Evolutionary conservation across 2,113 vertebrate genomes (phyloP).

Genomic region (Mesitornis unicolor): DNA sequence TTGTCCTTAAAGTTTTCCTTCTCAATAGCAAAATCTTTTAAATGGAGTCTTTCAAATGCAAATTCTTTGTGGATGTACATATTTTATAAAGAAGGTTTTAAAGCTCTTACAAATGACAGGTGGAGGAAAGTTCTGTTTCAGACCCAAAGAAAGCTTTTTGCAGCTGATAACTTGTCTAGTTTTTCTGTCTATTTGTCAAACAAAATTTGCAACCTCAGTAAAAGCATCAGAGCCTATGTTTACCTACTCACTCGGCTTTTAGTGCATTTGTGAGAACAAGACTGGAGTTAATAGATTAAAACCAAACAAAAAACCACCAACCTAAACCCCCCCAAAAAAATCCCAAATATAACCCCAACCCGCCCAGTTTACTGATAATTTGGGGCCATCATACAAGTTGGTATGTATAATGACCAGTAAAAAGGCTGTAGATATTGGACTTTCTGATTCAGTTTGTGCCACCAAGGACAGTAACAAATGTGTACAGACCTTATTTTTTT

Average conservation of each 20-base stretch:
- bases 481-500: background rate
- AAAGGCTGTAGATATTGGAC: background rate
- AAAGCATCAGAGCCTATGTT: background rate
- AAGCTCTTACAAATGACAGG: background rate
- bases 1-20: background rate
- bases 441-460: conserved; percentile 16
- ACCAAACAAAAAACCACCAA: background rate
- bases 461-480: background rate
- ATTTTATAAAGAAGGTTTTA: background rate
- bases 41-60: background rate
- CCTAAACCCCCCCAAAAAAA: background rate
- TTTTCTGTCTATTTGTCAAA: background rate
- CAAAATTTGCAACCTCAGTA: background rate
- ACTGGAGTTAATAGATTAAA: conserved; percentile 5
- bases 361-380: background rate
- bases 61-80: background rate
- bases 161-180: background rate
- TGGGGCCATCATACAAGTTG: background rate
- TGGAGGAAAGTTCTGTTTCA: background rate
- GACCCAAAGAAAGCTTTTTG: background rate
- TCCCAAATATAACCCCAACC: background rate
- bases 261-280: background rate
- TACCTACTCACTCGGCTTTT: background rate
- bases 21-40: background rate
- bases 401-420: background rate